Evolutionary conservation across 2,113 vertebrate genomes (phyloP), one percentile per base, ranked within the genome.

Genomic region (Engystomops pustulosus): DNA sequence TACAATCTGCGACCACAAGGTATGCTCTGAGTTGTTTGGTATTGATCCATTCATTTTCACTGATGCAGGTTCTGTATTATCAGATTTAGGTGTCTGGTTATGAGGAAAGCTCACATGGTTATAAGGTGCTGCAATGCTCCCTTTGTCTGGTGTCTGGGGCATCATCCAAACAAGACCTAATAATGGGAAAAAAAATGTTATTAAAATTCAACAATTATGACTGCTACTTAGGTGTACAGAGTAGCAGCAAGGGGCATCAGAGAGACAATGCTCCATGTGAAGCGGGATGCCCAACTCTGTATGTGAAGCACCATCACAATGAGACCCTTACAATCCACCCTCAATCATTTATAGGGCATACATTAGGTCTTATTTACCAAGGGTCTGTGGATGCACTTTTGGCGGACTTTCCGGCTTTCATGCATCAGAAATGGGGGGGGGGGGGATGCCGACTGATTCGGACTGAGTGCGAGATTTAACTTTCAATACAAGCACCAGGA

Each of bases 101-200:
- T 32, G 62, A 71, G 36, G 79, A 71, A 86, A 23, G 0, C 20
- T 87, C 3, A 20, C 9, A 41, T 10, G 65, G 12, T 3, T 41
- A 25, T 20, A n/a, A 34, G 38, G 51, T 4, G 41, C 6, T 23
- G 25, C 38, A 2, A 18, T 87, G 67, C 44, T 83, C 18, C 25
- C 44, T 47, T 89, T 91, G 7, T 88, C 87, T 81, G 92, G 94
- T 11, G 55, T 92, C 94, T 94, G 95, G 0, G 96, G 97, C 60
- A 97, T 89, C 87, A 97, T 91, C 95, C 95, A 97, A 1, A 98
- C 95, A 27, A 98, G 90, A 84, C 94, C 98, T 99, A 85, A 0
- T 83, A 1, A 87, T 1, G n/a, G 0, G 25, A 32, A 62, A n/a
- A n/a, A n/a, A n/a, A n/a, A n/a, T n/a, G n/a, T n/a, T n/a, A n/a